These are phyloP conservation scores for Pecten maximus DNA, from an alignment of 2,888 invertebrate species.

Conservation along the genomic window DNA sequence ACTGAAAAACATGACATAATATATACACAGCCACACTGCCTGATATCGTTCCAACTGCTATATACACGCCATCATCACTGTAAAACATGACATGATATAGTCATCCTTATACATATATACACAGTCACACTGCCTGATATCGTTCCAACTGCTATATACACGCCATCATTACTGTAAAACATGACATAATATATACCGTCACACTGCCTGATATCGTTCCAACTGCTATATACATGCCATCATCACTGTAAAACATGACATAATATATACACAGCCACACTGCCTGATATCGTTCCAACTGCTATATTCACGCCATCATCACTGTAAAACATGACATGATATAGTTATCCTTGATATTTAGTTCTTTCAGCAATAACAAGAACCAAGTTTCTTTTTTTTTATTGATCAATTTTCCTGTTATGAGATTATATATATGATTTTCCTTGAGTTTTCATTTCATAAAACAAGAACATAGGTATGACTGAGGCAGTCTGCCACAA, in stretches of 20 bases:
- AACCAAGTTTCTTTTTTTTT: neutral
- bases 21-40: conserved; percentile 93
- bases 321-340: conserved; percentile 81
- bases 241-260: conserved; percentile 86
- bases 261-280: conserved; percentile 93
- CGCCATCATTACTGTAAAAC: conserved; percentile 90
- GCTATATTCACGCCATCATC: conserved; percentile 94
- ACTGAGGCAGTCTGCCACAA: neutral
- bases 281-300: conserved; percentile 96
- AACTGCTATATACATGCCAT: conserved; percentile 92
- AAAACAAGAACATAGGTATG: neutral
- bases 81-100: conserved; percentile 79
- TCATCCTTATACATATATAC: too few species aligned
- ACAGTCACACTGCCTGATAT: conserved; percentile 96
- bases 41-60: conserved; percentile 94
- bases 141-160: conserved; percentile 93
- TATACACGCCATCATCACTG: conserved; percentile 93
- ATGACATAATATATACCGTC: conserved; percentile 82
- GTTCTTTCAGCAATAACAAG: neutral
- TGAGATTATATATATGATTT: neutral
- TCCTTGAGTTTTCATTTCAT: too few species aligned
- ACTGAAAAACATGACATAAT: conserved; percentile 81
- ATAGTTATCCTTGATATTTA: neutral
- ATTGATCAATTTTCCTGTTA: neutral
- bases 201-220: conserved; percentile 97